Evolutionary conservation across 2,113 vertebrate genomes (phyloP).

Genomic region (Ibidorhyncha struthersii): DNA sequence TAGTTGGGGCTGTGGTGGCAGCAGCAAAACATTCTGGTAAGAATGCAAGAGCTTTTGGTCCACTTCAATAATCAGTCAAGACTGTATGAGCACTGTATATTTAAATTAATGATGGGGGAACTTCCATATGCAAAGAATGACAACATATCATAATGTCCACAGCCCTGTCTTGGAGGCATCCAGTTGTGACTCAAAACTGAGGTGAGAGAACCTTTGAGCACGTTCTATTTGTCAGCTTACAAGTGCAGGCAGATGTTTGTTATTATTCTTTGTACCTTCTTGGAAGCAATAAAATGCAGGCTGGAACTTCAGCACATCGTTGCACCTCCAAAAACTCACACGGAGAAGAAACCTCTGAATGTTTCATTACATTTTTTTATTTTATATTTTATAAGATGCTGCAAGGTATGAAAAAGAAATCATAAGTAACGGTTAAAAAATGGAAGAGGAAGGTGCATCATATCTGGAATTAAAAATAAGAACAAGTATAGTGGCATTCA

Average conservation of each 20-base stretch:
- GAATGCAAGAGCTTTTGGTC: not conserved
- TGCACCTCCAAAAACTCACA: slow-evolving; percentile 64
- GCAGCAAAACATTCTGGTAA: not conserved
- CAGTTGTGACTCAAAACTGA: not conserved
- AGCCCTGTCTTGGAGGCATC: not conserved
- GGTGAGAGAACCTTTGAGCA: not conserved
- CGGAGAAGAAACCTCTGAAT: slow-evolving; percentile 70
- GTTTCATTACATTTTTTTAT: slow-evolving; percentile 73
- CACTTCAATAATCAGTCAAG: not conserved
- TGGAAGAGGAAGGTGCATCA: slow-evolving; percentile 10
- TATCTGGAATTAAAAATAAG: slow-evolving; percentile 55
- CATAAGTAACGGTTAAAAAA: slow-evolving; percentile 67
- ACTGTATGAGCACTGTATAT: not conserved
- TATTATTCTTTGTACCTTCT: slow-evolving; percentile 58
- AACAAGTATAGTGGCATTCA: not conserved
- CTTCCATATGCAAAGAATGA: not conserved
- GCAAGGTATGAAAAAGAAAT: slow-evolving; percentile 64
- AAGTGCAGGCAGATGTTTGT: slow-evolving; percentile 36
- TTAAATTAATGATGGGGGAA: not conserved
- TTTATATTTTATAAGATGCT: slow-evolving; percentile 78
- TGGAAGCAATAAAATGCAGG: slow-evolving; percentile 69
- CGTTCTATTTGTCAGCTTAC: not conserved
- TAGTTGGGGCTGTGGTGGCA: not conserved
- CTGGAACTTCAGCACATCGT: slow-evolving; percentile 16
- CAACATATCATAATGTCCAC: not conserved